A percentile compares a stretch with the other conserved stretches of the same genome.
Conservation (phyloP, 2,888 invertebrate genomes). For the Troides oblongomaculatus region DNA sequence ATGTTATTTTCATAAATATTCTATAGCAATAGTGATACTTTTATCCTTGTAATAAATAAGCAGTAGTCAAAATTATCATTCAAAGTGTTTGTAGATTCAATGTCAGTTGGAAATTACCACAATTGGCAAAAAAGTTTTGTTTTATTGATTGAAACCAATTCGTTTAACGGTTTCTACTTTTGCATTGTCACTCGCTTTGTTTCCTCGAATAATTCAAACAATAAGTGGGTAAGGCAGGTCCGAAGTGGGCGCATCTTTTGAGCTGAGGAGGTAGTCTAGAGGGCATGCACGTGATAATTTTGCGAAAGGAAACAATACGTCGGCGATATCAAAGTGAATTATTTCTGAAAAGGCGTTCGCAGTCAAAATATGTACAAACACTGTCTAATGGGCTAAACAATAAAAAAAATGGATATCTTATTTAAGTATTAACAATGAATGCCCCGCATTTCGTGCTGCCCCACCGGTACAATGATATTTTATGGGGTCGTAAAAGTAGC, state of each 20-base stretch:
- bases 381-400: conserved; percentile 67
- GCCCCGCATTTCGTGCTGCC: conserved; percentile 64
- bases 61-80: not conserved
- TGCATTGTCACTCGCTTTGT: conserved; percentile 32
- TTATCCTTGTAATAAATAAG: not conserved
- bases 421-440: conserved; percentile 74
- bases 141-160: conserved; percentile 26
- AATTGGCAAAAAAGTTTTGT: not conserved
- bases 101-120: not conserved
- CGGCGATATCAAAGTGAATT: conserved; percentile 58
- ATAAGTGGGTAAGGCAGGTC: conserved; percentile 25
- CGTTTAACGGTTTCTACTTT: conserved; percentile 33
- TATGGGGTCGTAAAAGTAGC: conserved; percentile 67
- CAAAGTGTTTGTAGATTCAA: not conserved
- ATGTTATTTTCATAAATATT: not conserved
- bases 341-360: conserved; percentile 51
- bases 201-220: conserved; percentile 21
- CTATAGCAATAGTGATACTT: not conserved
- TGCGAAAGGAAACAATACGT: conserved; percentile 54
- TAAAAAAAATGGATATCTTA: conserved; percentile 76
- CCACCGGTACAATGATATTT: conserved; percentile 65
- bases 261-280: conserved; percentile 32
- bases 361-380: conserved; percentile 79
- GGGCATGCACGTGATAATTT: conserved; percentile 61
- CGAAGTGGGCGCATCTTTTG: conserved; percentile 19